phyloP scores from a whole-genome alignment of 1,140 invertebrate genomes.

The Achroia grisella region DNA sequence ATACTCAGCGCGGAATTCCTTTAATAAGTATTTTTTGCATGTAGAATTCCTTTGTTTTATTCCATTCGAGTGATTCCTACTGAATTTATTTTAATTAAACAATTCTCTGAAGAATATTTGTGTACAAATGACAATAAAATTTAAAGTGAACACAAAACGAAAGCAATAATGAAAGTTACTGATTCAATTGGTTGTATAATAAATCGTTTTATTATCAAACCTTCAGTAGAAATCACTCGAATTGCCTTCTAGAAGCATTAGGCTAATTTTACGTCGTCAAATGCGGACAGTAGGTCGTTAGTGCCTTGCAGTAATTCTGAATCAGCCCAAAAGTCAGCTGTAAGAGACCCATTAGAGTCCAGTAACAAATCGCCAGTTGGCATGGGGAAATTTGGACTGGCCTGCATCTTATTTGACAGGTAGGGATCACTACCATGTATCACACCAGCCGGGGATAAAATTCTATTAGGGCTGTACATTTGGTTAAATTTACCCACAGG shows the following conservation, averaged over 20 bases:
- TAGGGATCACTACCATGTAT: constrained; percentile 55
- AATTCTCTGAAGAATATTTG: constrained; percentile 37
- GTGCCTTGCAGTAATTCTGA: constrained; percentile 49
- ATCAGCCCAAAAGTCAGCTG: constrained; percentile 53
- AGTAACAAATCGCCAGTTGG: constrained; percentile 39
- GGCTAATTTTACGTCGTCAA: constrained; percentile 53
- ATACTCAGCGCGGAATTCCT: constrained; percentile 34
- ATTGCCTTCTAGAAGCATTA: constrained; percentile 22
- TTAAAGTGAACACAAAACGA: background rate
- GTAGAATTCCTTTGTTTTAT: constrained; percentile 34
- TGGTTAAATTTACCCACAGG: constrained; percentile 46
- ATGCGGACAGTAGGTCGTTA: constrained; percentile 50
- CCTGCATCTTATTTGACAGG: constrained; percentile 49
- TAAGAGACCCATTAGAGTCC: constrained; percentile 35
- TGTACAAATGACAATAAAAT: constrained; percentile 24
- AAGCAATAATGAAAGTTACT: background rate
- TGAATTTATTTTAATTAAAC: constrained; percentile 15
- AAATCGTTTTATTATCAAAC: no score
- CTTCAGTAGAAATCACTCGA: constrained; percentile 45
- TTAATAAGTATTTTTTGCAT: constrained; percentile 30
- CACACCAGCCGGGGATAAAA: constrained; percentile 38
- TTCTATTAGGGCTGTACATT: constrained; percentile 41
- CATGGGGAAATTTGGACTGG: constrained; percentile 41
- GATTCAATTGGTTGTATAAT: no score
- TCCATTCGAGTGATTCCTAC: constrained; percentile 52